Evolutionary conservation across 2,888 invertebrate species (phyloP), one percentile per base, ranked within the genome.

Genomic region (Agriopis leucophaearia): DNA sequence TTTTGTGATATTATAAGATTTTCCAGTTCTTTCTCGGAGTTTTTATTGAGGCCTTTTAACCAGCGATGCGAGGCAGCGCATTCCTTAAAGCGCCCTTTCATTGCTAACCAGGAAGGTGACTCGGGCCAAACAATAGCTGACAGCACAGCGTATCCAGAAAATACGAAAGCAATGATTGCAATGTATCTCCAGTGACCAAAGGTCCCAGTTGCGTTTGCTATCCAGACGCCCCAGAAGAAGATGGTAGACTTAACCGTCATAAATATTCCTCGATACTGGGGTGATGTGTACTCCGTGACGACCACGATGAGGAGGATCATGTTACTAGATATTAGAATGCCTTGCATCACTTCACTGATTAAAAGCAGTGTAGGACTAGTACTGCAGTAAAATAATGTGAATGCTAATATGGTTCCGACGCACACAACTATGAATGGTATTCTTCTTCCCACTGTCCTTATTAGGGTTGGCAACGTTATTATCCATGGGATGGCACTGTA

Each of bases 61-160:
- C 78, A 78, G 16, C 74, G 74, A 62, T 78, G 79, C 0, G 79
- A 69, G 12, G 51, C 56, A 35, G 74, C 69, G 50, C 80, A 76
- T 60, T 79, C 80, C 12, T 76, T 74, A 58, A 74, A 81, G 8
- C 77, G 69, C 36, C 78, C 77, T 64, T 78, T 81, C 60, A 78
- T 76, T 5, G 79, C 82, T 27, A 80, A 66, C 83, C 78, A 84
- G 40, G 74, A 76, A 8, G 76, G 81, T 16, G 75, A 81, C 57
- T 78, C 73, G 6, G 78, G 74, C 76, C 75, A 73, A 60, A 69
- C 36, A 51, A 74, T 38, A 10, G 79, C 71, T 12, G 69, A 69
- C 4, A 78, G 64, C n/a, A 59, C 50, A 16, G 74, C 58, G 58
- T 77, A 78, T 7, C 62, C 12, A 0, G 73, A 71, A n/a, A 59